Evolutionary conservation across 2,113 vertebrate genomes (phyloP), one percentile per base, ranked within the genome.

Genomic region (Aviceda subcristata): DNA sequence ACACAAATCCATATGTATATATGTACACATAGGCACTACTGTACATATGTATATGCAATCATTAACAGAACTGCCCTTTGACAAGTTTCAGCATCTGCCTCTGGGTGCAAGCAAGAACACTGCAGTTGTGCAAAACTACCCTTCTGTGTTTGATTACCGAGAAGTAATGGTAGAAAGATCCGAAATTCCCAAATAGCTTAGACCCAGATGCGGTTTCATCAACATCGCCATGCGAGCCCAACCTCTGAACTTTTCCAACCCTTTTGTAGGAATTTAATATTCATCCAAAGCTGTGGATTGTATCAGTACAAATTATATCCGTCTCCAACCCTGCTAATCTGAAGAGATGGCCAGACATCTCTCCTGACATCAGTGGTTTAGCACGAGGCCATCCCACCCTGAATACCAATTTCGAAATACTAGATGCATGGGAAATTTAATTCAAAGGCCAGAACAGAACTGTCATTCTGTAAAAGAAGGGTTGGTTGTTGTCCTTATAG

Each of bases 1-100:
- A 98, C 97, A 98, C 92, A 97, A 93, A 94, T 97, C 92, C 94
- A 88, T 97, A 97, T 97, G 96, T 97, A 97, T 97, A 97, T 97
- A 97, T 98, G 94, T 98, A 97, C 97, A 98, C 91, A 94, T 83
- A 97, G 94, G 95, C 95, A 94, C 94, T 94, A 86, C 95, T 98
- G 93, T 96, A 97, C 95, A 95, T 94, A 94, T 91, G 94, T 94
- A 97, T 96, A 96, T 86, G 91, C 79, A 92, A 81, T 55, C 89
- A n/a, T 48, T 10, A 9, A 71, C 87, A 64, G 94, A 92, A 93
- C 94, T 59, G 92, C 92, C 77, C 95, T 94, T 83, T 13, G 59
- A 88, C 62, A 63, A 45, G 14, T 46, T 64, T 76, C 95, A 94
- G 64, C 81, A 82, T 92, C 92, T 85, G 79, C 69, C 79, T 78